Conservation (phyloP, 2,797 vertebrate genomes). For the Paramormyrops hopkinsi region DNA sequence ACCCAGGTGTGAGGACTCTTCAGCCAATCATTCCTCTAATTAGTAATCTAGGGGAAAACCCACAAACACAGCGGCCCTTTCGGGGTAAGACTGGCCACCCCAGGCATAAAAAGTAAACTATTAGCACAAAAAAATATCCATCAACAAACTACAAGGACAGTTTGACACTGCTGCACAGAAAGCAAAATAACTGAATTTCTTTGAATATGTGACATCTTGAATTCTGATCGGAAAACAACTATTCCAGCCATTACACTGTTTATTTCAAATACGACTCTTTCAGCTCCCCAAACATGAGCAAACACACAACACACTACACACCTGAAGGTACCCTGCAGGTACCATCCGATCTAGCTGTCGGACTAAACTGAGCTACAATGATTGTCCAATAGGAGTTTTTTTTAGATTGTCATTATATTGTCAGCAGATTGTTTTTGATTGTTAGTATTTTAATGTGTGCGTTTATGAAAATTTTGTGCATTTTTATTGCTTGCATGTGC, state of each 20-base stretch:
- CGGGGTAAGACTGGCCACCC: not conserved
- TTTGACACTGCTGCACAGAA: not conserved
- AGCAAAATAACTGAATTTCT: not conserved
- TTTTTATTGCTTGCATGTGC: not conserved
- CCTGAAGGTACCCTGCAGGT: not conserved
- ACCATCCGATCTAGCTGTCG: not conserved
- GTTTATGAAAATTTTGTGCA: not conserved
- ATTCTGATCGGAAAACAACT: not conserved
- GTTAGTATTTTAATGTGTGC: not conserved
- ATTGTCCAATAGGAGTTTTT: not conserved
- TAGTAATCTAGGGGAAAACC: not conserved
- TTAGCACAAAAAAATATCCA: not conserved
- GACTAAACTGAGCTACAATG: not conserved
- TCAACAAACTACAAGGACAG: not conserved
- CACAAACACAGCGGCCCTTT: not conserved
- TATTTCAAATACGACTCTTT: not conserved
- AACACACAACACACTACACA: not conserved
- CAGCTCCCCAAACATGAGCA: not conserved
- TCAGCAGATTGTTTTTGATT: not conserved
- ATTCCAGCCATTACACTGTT: not conserved
- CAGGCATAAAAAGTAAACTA: not conserved
- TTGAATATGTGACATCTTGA: not conserved
- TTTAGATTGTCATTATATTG: not conserved
- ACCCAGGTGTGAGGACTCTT: not conserved
- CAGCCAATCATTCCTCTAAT: not conserved